Evolutionary conservation across 53 echinoderm and acorn worm species (phyloP), one percentile per base, ranked within the genome.

Genomic region (Actinopyga echinites): DNA sequence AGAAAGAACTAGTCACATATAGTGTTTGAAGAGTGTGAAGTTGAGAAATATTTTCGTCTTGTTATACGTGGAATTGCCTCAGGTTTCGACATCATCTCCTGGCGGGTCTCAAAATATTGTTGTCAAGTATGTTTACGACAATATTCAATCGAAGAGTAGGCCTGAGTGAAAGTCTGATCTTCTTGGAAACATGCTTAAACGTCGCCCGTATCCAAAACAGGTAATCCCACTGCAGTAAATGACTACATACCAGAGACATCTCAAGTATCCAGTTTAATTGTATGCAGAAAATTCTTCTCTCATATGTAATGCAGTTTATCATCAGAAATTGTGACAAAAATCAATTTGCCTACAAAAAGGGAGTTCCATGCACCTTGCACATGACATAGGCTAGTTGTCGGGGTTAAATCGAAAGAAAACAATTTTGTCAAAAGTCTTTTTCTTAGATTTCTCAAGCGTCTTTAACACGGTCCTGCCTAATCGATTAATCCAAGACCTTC

Each of bases 271-370:
- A 37, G 10, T 69, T 69, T 15, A 69, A 0, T 0, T 12, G 42
- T 15, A 69, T 69, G 69, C 37, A 69, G 69, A 37, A 69, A 69
- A 34, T 69, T 34, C 37, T 69, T 11, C 69, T 69, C 32, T 37
- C 69, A 69, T 36, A 36, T 69, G 15, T 11, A 69, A 69, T 69
- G 69, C 30, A 69, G 0, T 34, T 21, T 35, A 68, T 34, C 33
- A 17, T 69, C 12, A n/a, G 21, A 31, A 24, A 69, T 32, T 32
- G 69, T 37, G 33, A 69, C 33, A 69, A 69, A 32, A 69, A 64
- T 21, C 69, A 31, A 36, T 37, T 69, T 36, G 69, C 22, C 69
- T 69, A 32, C n/a, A 69, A 36, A 36, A 32, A 69, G 69, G 69
- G 42, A 11, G 30, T 69, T 69, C 13, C 36, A 0, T 69, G 32